Percentiles rank a stretch among this genome's conserved stretches.
Conservation (phyloP, 2,888 invertebrate genomes). For the Monoplex corrugatus region DNA sequence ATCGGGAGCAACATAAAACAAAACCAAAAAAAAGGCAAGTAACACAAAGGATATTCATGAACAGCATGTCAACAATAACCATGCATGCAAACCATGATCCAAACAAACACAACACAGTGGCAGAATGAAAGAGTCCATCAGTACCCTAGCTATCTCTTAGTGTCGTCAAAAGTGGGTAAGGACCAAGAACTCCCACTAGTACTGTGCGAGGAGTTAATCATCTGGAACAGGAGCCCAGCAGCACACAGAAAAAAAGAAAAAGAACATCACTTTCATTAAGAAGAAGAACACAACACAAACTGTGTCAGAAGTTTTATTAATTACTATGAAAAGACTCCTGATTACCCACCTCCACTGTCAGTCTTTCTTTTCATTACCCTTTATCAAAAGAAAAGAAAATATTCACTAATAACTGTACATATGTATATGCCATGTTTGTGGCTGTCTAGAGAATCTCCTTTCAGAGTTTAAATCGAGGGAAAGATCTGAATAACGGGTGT, state of each 20-base stretch:
- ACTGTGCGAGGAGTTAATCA: slow-evolving; percentile 59
- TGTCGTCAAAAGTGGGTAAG: slow-evolving; percentile 61
- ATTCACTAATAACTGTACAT: too few relatives aligned
- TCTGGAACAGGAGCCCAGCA: slow-evolving; percentile 54
- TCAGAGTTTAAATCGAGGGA: too few relatives aligned
- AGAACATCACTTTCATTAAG: background rate
- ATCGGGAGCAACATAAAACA: background rate
- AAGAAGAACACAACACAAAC: background rate
- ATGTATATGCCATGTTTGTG: too few relatives aligned
- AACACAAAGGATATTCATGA: background rate
- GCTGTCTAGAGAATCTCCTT: too few relatives aligned
- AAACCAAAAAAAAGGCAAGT: background rate
- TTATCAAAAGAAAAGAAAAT: too few relatives aligned
- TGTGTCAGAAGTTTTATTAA: too few relatives aligned
- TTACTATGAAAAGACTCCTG: too few relatives aligned
- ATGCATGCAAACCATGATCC: slow-evolving; percentile 2
- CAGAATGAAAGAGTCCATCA: slow-evolving; percentile 40
- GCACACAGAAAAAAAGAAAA: slow-evolving; percentile 15
- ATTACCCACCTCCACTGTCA: too few relatives aligned
- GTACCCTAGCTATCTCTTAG: slow-evolving; percentile 61
- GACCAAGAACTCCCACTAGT: slow-evolving; percentile 63
- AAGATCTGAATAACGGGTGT: too few relatives aligned
- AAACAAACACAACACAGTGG: background rate
- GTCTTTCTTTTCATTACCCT: too few relatives aligned
- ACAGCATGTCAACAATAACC: background rate